Conservation (phyloP, 1,140 invertebrate species). For the Heliconius himera region DNA sequence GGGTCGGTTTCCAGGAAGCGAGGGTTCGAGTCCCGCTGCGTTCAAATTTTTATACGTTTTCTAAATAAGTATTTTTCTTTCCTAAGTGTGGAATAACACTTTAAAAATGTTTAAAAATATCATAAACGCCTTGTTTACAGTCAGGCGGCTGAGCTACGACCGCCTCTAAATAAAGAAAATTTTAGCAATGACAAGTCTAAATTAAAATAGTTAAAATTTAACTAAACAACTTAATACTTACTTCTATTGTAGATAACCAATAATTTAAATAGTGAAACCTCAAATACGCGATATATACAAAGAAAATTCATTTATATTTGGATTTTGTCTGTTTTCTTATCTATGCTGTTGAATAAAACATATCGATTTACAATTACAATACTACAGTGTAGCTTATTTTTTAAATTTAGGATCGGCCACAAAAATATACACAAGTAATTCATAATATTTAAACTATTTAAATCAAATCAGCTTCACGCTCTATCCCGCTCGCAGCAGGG, state of each 20-base stretch:
- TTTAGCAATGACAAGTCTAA: background rate
- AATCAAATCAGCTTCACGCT: too few species aligned
- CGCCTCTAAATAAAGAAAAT: background rate
- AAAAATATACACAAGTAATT: too few species aligned
- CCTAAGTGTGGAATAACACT: too few species aligned
- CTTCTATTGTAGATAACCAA: background rate
- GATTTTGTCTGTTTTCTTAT: background rate
- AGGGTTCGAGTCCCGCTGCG: too few species aligned
- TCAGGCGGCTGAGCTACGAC: background rate
- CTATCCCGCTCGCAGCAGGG: too few species aligned
- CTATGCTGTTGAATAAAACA: slow-evolving; percentile 2
- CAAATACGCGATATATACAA: background rate
- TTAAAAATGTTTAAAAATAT: too few species aligned
- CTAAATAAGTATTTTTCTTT: too few species aligned
- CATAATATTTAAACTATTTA: too few species aligned
- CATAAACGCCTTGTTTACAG: background rate
- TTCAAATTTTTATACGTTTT: too few species aligned
- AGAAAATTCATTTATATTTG: background rate
- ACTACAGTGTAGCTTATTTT: background rate
- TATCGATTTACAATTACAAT: background rate
- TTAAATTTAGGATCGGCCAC: too few species aligned
- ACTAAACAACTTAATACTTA: background rate
- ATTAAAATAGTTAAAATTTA: background rate
- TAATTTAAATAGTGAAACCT: background rate
- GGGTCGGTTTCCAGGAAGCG: too few species aligned